Evolutionary conservation across 2,797 vertebrate genomes (phyloP).

Genomic region (Aeoliscus strigatus): DNA sequence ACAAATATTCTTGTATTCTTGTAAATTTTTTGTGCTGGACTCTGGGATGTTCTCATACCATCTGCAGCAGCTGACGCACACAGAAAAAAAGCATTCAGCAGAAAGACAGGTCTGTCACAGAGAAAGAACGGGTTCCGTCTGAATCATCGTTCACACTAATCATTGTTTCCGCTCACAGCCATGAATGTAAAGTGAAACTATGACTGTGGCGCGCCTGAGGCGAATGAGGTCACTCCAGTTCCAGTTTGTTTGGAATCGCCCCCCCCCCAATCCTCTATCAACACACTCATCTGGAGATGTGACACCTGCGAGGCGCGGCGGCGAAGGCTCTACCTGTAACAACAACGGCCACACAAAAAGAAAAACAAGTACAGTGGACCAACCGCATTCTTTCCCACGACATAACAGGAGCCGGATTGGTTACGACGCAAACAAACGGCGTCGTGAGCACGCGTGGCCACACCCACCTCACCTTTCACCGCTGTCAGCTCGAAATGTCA

Average conservation of each 20-base stretch:
- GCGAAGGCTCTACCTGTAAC: slow-evolving; percentile 41
- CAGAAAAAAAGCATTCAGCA: no score
- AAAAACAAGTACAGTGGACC: slow-evolving; percentile 59
- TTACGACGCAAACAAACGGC: slow-evolving; percentile 49
- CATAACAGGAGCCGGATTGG: slow-evolving; percentile 56
- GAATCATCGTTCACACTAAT: slow-evolving; percentile 43
- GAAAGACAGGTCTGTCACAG: slow-evolving; percentile 2
- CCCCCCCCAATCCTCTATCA: slow-evolving; percentile 55
- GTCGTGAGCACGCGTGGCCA: slow-evolving; percentile 11
- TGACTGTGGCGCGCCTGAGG: slow-evolving; percentile 49
- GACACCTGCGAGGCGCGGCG: slow-evolving; percentile 52
- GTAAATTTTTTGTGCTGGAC: no score
- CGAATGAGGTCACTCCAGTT: slow-evolving; percentile 56
- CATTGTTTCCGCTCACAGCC: slow-evolving; percentile 37
- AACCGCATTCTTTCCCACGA: slow-evolving; percentile 71
- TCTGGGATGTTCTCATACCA: no score
- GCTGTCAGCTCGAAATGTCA: slow-evolving; percentile 14
- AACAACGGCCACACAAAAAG: slow-evolving; percentile 53
- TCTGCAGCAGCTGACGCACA: no score
- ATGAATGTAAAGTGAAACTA: slow-evolving; percentile 54
- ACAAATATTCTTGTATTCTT: no score
- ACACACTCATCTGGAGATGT: slow-evolving; percentile 53
- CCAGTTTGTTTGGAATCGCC: slow-evolving; percentile 59
- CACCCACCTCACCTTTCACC: slow-evolving; percentile 33
- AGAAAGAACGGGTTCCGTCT: slow-evolving; percentile 19